phyloP scores from a whole-genome alignment of 1,140 invertebrate genomes.

The Eciton burchellii region DNA sequence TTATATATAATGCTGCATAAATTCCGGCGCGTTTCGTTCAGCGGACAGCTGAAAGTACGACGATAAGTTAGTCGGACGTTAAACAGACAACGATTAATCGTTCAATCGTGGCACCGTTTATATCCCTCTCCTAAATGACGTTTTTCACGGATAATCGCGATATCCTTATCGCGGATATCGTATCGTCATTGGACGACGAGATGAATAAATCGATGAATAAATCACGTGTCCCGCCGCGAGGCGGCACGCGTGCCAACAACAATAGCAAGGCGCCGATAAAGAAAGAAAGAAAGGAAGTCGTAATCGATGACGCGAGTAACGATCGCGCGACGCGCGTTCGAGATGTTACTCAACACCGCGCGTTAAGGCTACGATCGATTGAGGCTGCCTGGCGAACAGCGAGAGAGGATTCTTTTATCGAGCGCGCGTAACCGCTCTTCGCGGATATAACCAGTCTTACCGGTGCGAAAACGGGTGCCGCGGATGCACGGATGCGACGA shows the following conservation, averaged over 20 bases:
- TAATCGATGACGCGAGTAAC: slow-evolving; percentile 4
- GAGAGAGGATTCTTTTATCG: slow-evolving; percentile 61
- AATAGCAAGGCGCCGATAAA: background rate
- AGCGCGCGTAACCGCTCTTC: slow-evolving; percentile 8
- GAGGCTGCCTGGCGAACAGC: slow-evolving; percentile 27
- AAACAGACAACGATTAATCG: too few species aligned
- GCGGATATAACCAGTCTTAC: slow-evolving; percentile 69
- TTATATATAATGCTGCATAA: too few species aligned
- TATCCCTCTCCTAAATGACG: too few species aligned
- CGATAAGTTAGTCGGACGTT: too few species aligned
- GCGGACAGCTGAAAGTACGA: too few species aligned
- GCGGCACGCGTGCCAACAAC: background rate
- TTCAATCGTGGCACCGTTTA: too few species aligned
- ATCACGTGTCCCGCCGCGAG: too few species aligned
- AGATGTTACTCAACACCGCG: slow-evolving; percentile 9
- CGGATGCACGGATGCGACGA: background rate
- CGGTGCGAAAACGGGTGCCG: slow-evolving; percentile 65
- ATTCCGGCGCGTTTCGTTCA: too few species aligned
- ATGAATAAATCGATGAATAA: too few species aligned
- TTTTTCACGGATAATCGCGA: too few species aligned
- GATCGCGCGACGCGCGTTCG: slow-evolving; percentile 5
- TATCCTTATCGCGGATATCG: too few species aligned
- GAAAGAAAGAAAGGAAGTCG: background rate
- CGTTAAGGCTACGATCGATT: slow-evolving; percentile 56
- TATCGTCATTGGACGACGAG: too few species aligned